Conservation (phyloP, 2,113 vertebrate species). For the Gallinago media region DNA sequence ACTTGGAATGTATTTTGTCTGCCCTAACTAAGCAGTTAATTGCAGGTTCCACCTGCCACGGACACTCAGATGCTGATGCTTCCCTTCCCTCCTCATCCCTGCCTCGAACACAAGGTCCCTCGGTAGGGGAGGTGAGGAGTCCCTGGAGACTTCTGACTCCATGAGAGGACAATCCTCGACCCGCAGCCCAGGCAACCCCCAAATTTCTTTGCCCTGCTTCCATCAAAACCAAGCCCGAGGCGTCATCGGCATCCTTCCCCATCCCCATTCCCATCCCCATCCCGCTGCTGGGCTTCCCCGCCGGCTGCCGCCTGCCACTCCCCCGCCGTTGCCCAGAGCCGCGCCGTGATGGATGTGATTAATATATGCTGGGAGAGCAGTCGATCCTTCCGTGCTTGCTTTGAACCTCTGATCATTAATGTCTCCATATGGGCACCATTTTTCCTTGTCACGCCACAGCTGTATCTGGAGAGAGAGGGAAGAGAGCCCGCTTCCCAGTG, state of each 20-base stretch:
- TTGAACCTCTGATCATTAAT: slow-evolving; percentile 49
- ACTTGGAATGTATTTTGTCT: neutral
- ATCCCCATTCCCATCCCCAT: neutral
- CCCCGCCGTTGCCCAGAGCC: neutral
- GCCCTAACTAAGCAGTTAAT: neutral
- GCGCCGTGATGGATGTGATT: slow-evolving; percentile 26
- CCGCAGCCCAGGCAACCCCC: accelerated
- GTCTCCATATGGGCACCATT: slow-evolving; percentile 62
- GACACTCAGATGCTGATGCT: accelerated
- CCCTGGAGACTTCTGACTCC: neutral
- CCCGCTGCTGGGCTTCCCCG: neutral
- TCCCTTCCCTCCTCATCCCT: neutral
- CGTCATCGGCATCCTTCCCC: neutral
- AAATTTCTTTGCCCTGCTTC: neutral
- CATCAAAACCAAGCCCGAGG: neutral
- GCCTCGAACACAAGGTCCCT: accelerated
- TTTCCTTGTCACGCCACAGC: slow-evolving; percentile 47
- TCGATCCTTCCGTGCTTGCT: slow-evolving; percentile 29
- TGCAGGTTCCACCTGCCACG: neutral
- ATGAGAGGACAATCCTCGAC: neutral
- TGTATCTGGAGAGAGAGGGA: neutral
- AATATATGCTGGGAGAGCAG: slow-evolving; percentile 4
- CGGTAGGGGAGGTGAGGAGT: accelerated
- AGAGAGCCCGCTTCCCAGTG: neutral
- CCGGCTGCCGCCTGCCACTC: neutral